Base-by-base conservation (phyloP, 2,888 invertebrate genomes). In the Pandemis heparana region DNA sequence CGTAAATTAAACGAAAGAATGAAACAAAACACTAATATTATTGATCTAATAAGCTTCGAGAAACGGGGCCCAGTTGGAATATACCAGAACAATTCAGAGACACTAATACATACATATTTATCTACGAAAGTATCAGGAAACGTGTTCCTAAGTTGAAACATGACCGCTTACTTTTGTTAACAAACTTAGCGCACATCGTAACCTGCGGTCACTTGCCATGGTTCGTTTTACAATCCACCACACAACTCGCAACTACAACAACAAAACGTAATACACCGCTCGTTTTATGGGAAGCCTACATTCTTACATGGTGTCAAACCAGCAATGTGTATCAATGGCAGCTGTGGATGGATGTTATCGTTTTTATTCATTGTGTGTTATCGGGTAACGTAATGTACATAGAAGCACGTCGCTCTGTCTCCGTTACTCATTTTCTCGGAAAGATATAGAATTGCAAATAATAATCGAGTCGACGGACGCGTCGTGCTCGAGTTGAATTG, bases 361-460 rank as follows among this genome's bases (percentile, higher is more conserved):
- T n/a, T 59, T 51, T 61, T 43, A 43, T 62, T 10, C 16, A 46
- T 48, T 16, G 18, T 46, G 59, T 18, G 64, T 65, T 59, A 65
- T 71, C 70, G 65, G 18, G 41, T 14, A 46, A 51, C 23, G 60
- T 43, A 43, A 69, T 48, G 59, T 64, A 59, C 69, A 69, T 74
- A 74, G 63, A 74, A 64, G 69, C 69, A 74, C 73, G 73, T 73
- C 68, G 67, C 18, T 38, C 23, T 14, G 41, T 53, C 61, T 61
- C 71, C 73, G 73, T 74, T 74, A 69, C 64, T 74, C 73, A 74
- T 73, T 46, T 74, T 74, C 73, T 74, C 68, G 69, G 73, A 69
- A 74, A 64, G 51, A 69, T 74, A 69, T 73, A 74, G 73, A 74
- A 74, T 74, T 74, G 73, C 73, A 69, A 74, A 74, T 72, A 67